Evolutionary conservation across 2,797 vertebrate genomes (phyloP), one percentile per base, ranked within the genome.

Genomic region (Rousettus madagascariensis): DNA sequence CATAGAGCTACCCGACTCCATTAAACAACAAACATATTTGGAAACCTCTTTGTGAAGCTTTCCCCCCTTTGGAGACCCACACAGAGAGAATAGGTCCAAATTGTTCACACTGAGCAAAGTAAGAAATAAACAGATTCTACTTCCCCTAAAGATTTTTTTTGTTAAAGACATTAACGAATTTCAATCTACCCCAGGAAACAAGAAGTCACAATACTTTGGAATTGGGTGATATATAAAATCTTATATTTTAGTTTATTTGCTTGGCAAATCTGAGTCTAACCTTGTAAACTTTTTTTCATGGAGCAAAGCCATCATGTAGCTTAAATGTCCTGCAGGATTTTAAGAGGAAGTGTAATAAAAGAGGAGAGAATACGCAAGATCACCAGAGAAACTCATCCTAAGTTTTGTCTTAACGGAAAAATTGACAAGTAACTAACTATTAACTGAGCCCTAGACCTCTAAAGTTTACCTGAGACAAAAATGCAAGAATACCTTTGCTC

Each of bases 201-300:
- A 11, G 9, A 90, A 78, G 53, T 59, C 49, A 87, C 17, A 51
- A 65, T 65, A 63, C 30, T 79, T 24, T 61, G 41, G 91, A 36
- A 75, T 3, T 87, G 28, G 24, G 13, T 30, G 57, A 84, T 26
- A 63, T 16, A 51, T 87, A 72, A 96, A 95, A 86, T 57, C 46
- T 74, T 66, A 61, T 30, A 71, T 77, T 38, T 26, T 12, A 6
- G 59, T 86, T 87, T 91, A 74, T 88, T 92, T 91, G 55, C 49
- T 96, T 90, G 43, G 55, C 28, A 65, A 91, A 11, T 20, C 55
- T 79, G 7, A 92, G 11, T 63, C 77, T 95, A 87, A 91, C 22
- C 33, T 83, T 65, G 26, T 7, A 65, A 61, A 80, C n/a, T 41
- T 75, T 84, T 85, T 53, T n/a, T 59, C 36, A 46, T 20, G 15